Evolutionary conservation across 1,140 invertebrate species (phyloP).

Genomic region (Aethina tumida): DNA sequence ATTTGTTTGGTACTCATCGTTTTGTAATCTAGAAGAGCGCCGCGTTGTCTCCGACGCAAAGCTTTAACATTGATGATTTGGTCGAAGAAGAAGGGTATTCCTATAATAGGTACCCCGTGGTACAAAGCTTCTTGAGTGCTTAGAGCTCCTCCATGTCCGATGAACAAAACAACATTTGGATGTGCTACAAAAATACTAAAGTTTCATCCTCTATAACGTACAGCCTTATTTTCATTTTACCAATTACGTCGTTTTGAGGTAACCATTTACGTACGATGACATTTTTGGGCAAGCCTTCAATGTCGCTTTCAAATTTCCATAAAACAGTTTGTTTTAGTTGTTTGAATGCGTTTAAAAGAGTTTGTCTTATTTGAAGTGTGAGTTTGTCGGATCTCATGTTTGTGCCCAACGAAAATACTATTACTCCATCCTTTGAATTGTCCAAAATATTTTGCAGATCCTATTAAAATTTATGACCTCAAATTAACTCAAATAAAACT

Average conservation of each 20-base stretch:
- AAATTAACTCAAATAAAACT: conserved; percentile 1
- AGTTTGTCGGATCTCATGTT: conserved; percentile 37
- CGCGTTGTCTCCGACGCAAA: conserved; percentile 14
- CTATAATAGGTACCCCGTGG: conserved; percentile 41
- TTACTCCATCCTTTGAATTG: conserved; percentile 36
- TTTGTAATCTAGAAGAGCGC: background rate
- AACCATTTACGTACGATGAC: conserved; percentile 41
- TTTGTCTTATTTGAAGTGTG: conserved; percentile 27
- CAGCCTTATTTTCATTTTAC: no score
- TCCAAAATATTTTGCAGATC: conserved; percentile 39
- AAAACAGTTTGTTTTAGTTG: conserved; percentile 40
- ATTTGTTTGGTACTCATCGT: background rate
- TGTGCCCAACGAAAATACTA: conserved; percentile 42
- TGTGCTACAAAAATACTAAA: conserved; percentile 18
- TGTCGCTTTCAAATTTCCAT: conserved; percentile 43
- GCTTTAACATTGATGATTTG: conserved; percentile 27
- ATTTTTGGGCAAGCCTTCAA: conserved; percentile 38
- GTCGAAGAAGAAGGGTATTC: conserved; percentile 34
- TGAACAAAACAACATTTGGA: conserved; percentile 25
- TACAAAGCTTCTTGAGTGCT: conserved; percentile 38
- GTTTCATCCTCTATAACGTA: background rate
- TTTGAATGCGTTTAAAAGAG: conserved; percentile 35
- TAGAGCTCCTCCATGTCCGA: conserved; percentile 24
- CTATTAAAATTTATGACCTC: conserved; percentile 33
- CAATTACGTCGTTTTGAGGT: conserved; percentile 49